Percentiles rank a stretch among this genome's conserved stretches.
Conservation (phyloP, 2,797 vertebrate genomes). For the Cynopterus sphinx region DNA sequence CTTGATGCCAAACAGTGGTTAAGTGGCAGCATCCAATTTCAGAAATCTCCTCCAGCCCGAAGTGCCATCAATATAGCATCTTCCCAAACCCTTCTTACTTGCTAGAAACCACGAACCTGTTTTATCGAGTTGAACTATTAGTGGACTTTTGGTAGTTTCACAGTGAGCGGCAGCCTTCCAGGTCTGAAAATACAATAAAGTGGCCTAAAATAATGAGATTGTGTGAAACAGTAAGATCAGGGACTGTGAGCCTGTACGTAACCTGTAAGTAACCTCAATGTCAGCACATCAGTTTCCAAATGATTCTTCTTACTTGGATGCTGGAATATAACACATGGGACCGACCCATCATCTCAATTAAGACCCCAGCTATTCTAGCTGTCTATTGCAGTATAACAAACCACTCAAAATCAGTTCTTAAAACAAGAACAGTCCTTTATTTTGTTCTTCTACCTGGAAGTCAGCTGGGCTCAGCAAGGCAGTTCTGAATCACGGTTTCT, state of each 20-base stretch:
- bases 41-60: neutral
- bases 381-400: neutral
- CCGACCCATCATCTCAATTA: neutral
- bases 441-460: neutral
- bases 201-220: accelerated
- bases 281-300: neutral
- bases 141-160: neutral
- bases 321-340: neutral
- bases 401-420: neutral
- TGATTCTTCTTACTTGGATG: neutral
- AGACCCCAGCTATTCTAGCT: neutral
- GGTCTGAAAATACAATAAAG: neutral
- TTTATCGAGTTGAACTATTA: neutral
- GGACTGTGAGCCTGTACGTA: too few relatives aligned
- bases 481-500: neutral
- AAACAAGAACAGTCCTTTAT: neutral
- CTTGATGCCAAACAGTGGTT: neutral
- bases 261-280: too few relatives aligned
- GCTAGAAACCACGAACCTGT: neutral
- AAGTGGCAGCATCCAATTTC: neutral
- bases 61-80: neutral
- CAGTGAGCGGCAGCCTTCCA: neutral
- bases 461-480: neutral
- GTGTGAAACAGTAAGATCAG: accelerated
- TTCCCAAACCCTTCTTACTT: neutral